phyloP scores from a whole-genome alignment of 37 sponge, comb jelly and placozoan genomes.

The Geodia barretti region DNA sequence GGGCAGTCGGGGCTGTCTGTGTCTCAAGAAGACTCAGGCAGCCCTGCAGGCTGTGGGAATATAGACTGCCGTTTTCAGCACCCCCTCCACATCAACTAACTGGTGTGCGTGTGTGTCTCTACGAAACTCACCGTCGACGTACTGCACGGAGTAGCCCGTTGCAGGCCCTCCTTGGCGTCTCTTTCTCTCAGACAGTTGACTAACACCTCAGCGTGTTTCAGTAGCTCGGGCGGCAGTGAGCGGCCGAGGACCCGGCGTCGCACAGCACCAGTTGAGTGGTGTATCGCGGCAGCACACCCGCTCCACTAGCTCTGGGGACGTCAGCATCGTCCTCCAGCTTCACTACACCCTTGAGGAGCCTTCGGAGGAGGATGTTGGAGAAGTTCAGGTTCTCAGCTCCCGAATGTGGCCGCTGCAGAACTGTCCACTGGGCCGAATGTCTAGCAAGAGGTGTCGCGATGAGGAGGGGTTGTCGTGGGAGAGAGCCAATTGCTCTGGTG shows the following conservation, averaged over 20 bases:
- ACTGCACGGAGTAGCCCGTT: background rate
- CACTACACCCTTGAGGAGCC: constrained; percentile 55
- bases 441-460: constrained; percentile 38
- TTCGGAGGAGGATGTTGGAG: constrained; percentile 44
- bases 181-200: background rate
- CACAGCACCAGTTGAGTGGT: constrained; percentile 26
- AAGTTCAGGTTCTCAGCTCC: constrained; percentile 53
- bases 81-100: too few relatives aligned
- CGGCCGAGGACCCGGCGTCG: constrained; percentile 20
- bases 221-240: constrained; percentile 22
- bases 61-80: too few relatives aligned
- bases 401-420: constrained; percentile 39
- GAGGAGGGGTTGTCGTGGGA: too few relatives aligned
- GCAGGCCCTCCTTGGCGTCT: background rate
- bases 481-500: background rate
- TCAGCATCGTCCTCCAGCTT: constrained; percentile 21
- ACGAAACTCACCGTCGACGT: constrained; percentile 1
- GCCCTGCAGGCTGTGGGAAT: background rate
- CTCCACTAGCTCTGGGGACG: background rate
- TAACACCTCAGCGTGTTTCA: constrained; percentile 39
- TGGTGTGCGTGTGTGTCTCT: too few relatives aligned
- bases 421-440: constrained; percentile 49
- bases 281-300: background rate
- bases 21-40: too few relatives aligned
- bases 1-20: background rate